Percentiles rank a stretch among this genome's conserved stretches.
phyloP scores from a whole-genome alignment of 2,113 vertebrate species.

The Hippocampus abdominalis region DNA sequence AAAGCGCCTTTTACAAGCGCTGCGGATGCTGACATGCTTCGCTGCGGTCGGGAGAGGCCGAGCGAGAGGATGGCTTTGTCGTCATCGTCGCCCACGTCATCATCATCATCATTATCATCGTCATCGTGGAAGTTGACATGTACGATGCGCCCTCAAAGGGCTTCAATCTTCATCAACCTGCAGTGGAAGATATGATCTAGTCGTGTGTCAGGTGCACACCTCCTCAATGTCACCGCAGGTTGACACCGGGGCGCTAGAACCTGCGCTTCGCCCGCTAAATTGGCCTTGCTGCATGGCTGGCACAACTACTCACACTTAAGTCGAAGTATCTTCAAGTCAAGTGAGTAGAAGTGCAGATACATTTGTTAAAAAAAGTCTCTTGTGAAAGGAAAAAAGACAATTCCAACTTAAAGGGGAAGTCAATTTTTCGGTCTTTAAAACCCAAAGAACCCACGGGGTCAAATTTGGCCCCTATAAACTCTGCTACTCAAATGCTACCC shows the following conservation, averaged over 20 bases:
- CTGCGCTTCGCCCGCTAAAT: not conserved
- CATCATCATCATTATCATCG: not conserved
- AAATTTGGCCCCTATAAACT: too few species aligned
- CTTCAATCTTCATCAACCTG: not conserved
- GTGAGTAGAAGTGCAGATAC: too few species aligned
- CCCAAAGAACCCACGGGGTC: too few species aligned
- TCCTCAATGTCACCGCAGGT: not conserved
- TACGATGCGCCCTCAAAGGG: not conserved
- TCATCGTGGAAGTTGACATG: not conserved
- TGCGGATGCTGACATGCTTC: conserved; percentile 24
- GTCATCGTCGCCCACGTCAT: not conserved
- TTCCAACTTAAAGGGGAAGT: too few species aligned
- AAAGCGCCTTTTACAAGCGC: conserved; percentile 57
- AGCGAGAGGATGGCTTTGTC: not conserved
- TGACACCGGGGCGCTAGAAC: not conserved
- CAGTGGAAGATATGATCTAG: not conserved
- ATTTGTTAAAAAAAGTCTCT: too few species aligned
- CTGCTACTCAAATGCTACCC: too few species aligned
- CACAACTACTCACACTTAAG: not conserved
- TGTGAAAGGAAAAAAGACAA: too few species aligned
- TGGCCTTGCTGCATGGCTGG: not conserved
- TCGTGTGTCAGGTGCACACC: not conserved
- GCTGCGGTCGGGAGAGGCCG: not conserved
- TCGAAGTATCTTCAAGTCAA: not conserved
- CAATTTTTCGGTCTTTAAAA: too few species aligned